Evolutionary conservation across 2,113 vertebrate species (phyloP), one percentile per base, ranked within the genome.

Genomic region (Fregetta grallaria): DNA sequence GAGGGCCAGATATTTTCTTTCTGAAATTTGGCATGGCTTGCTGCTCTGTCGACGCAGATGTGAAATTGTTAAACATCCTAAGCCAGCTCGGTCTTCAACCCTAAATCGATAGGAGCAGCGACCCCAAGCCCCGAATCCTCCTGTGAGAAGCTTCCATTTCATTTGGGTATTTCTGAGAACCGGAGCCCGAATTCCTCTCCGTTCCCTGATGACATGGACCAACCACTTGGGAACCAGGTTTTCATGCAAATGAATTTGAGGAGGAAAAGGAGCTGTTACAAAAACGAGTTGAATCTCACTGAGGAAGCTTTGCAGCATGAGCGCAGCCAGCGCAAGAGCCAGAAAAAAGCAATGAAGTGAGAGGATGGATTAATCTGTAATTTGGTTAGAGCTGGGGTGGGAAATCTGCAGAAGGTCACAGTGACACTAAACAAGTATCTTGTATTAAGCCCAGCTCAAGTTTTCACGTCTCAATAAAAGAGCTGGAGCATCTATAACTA

Each of bases 401-500:
- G 87, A 53, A 82, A 77, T 70, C 81, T 76, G 89, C 77, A 85
- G 91, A 94, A 97, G 96, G 96, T 97, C 95, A 93, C 87, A 58
- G 82, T 83, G 95, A 97, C 97, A 90, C 95, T 70, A 90, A 91
- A 89, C 77, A 94, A 91, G 84, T 36, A 30, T 72, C 89, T 80
- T 34, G 30, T 82, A 84, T 89, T 87, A 94, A 95, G 90, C 78
- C 44, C 77, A 85, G 83, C 91, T 89, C 67, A 91, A 85, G 61
- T 94, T 92, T 92, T 95, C 65, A 36, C 29, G 61, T 91, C 96
- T 97, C 2, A 0, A 89, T 94, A 86, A 94, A 86, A 92, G 85
- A 88, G 94, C 67, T 70, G 82, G 90, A 97, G 93, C 90, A 90
- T 96, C 90, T 96, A 86, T 96, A 96, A 96, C 96, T 92, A 96